phyloP scores from a whole-genome alignment of 2,113 vertebrate genomes.

The Anhinga rufa region DNA sequence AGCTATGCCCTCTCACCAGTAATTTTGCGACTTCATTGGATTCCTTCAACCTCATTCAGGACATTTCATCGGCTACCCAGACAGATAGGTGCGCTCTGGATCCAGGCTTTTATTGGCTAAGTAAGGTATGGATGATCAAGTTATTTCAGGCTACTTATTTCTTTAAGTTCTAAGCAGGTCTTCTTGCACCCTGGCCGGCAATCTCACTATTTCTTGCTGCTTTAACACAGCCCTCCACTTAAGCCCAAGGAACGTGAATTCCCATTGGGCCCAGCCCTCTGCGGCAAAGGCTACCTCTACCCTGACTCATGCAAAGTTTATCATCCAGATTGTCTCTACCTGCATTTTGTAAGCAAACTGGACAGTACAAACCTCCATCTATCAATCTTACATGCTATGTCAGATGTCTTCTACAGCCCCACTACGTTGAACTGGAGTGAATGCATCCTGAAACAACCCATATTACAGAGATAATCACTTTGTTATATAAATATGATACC shows the following conservation, averaged over 20 bases:
- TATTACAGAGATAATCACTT: not conserved
- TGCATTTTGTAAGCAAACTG: not conserved
- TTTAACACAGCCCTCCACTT: not conserved
- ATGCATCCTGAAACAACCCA: not conserved
- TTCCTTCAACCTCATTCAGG: not conserved
- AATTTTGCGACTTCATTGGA: constrained; percentile 1
- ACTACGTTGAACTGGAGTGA: not conserved
- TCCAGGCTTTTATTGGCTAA: not conserved
- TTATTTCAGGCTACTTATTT: not conserved
- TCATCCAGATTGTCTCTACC: not conserved
- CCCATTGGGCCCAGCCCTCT: not conserved
- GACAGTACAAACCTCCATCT: not conserved
- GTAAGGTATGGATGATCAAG: not conserved
- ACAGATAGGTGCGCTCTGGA: not conserved
- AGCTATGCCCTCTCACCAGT: not conserved
- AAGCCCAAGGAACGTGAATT: not conserved
- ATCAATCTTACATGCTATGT: not conserved
- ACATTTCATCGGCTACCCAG: not conserved
- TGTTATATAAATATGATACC: not conserved
- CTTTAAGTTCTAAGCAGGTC: not conserved
- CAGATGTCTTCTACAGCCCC: not conserved
- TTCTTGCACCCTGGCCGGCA: not conserved
- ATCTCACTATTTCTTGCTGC: not conserved
- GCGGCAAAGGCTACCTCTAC: not conserved
- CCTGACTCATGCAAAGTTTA: not conserved